These are phyloP conservation scores for Mesodorylaimus sp. DNA, from an alignment of 2,888 invertebrate genomes.

Conservation along the genomic window DNA sequence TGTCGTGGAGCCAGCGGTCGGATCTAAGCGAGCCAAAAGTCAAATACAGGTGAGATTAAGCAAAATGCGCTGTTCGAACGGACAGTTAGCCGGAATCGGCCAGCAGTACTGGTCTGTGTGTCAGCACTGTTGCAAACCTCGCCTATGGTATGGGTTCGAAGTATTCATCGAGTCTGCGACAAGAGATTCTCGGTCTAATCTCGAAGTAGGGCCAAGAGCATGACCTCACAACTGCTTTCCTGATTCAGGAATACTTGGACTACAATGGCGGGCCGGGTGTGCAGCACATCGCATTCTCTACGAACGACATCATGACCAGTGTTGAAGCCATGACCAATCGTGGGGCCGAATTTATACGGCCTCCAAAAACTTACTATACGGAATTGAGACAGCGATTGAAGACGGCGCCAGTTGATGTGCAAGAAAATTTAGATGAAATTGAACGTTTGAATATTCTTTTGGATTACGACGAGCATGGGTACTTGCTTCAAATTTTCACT, in stretches of 20 bases:
- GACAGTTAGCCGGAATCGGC: no score
- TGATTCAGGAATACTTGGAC: constrained; percentile 65
- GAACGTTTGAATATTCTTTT: constrained; percentile 71
- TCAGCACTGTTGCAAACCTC: no score
- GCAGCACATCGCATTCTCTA: constrained; percentile 93
- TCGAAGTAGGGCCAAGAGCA: no score
- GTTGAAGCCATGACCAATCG: constrained; percentile 38
- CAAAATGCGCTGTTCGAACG: no score
- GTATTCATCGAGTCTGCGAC: no score
- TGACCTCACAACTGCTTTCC: no score
- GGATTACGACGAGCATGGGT: constrained; percentile 87
- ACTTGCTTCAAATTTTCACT: constrained; percentile 56
- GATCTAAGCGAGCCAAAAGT: constrained; percentile 50
- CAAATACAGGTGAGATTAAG: constrained; percentile 55
- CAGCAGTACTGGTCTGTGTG: no score
- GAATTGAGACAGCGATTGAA: constrained; percentile 56
- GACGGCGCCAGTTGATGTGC: constrained; percentile 55
- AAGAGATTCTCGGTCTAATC: no score
- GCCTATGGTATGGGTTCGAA: no score
- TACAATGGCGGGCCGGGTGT: constrained; percentile 94
- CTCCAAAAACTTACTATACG: constrained; percentile 75
- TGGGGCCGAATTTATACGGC: constrained; percentile 73
- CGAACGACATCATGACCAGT: constrained; percentile 65
- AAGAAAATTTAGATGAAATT: constrained; percentile 60
- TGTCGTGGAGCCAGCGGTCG: constrained; percentile 87